Conservation (phyloP, 2,888 invertebrate species). For the Netelia virgata region DNA sequence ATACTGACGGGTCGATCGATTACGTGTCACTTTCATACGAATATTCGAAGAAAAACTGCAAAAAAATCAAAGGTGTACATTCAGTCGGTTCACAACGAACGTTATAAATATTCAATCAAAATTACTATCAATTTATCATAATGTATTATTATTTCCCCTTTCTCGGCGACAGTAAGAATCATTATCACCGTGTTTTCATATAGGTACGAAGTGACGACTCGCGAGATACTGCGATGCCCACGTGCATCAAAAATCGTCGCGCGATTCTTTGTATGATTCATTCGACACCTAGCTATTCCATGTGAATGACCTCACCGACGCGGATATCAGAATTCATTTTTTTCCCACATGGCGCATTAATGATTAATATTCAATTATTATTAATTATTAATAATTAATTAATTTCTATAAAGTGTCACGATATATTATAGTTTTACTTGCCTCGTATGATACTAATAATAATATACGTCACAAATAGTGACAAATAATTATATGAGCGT, state of each 20-base stretch:
- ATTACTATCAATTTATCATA: not conserved
- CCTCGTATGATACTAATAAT: not conserved
- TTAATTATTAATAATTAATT: no score
- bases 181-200: not conserved
- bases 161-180: not conserved
- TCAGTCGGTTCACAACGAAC: no score
- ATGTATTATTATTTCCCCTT: not conserved
- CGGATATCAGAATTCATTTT: constrained; percentile 34
- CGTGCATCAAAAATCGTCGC: constrained; percentile 35
- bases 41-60: not conserved
- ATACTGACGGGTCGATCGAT: no score
- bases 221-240: not conserved
- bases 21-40: not conserved
- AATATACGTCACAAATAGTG: no score
- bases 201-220: not conserved
- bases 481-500: no score
- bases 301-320: constrained; percentile 58
- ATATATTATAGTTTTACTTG: not conserved
- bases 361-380: no score
- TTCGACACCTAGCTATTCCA: constrained; percentile 2
- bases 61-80: not conserved
- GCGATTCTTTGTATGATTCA: constrained; percentile 55
- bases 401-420: not conserved
- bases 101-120: no score
- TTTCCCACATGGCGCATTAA: not conserved